Evolutionary conservation across 1,140 invertebrate genomes (phyloP), one percentile per base, ranked within the genome.

Genomic region (Ceratosolen fusciceps): DNA sequence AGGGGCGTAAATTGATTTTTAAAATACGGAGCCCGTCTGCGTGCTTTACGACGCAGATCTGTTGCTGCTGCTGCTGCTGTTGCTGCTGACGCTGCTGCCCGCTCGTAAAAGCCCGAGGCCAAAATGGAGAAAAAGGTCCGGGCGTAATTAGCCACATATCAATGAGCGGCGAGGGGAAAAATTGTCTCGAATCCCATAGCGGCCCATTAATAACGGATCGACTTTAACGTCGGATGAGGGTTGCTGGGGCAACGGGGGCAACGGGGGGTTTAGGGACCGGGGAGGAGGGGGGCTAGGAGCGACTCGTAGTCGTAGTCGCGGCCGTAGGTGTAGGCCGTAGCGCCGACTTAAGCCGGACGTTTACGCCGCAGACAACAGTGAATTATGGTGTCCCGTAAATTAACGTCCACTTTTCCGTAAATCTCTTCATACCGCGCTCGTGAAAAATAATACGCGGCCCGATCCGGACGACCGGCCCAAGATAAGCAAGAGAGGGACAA

Each of bases 1-100:
- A 47, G 75, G 74, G 54, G 75, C 67, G 75, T 77, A 77, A 77
- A 77, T 77, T 70, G 75, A 77, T 77, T 77, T 77, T 77, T 71
- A 77, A 67, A 77, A 77, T 65, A 75, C 74, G 56, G 62, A 29
- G 34, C 65, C 16, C 65, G 62, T 39, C n/a, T n/a, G 49, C 49
- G 47, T 77, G 65, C 74, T 77, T 77, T 77, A 77, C 74, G 74
- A 77, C 52, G 52, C 62, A n/a, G n/a, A n/a, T n/a, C n/a, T n/a
- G n/a, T n/a, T n/a, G n/a, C n/a, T n/a, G n/a, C n/a, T n/a, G n/a
- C n/a, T n/a, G n/a, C n/a, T n/a, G n/a, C n/a, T n/a, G n/a, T n/a
- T n/a, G n/a, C n/a, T n/a, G n/a, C n/a, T n/a, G n/a, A n/a, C n/a
- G n/a, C n/a, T n/a, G n/a, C n/a, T n/a, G n/a, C 31, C 26, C 34